A percentile compares a stretch with the other conserved stretches of the same genome.
Evolutionary conservation across 1,140 invertebrate species (phyloP).

Genomic region (Pollicipes pollicipes): DNA sequence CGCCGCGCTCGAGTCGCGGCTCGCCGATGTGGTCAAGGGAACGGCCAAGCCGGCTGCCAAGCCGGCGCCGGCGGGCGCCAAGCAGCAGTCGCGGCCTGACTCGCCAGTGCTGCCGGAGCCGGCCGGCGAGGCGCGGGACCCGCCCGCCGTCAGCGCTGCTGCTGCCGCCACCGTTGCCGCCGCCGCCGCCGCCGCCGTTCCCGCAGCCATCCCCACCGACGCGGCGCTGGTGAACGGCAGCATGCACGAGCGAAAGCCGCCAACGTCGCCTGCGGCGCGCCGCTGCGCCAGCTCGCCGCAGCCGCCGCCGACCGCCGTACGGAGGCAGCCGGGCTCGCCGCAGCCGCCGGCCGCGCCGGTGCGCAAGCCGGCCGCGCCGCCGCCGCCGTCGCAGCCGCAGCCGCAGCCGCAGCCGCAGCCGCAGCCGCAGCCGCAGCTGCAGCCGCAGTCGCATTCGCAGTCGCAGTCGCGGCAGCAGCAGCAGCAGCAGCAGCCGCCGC

Average conservation of each 20-base stretch:
- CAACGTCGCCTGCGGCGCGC: neutral
- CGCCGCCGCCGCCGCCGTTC: too few species aligned
- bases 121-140: neutral
- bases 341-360: neutral
- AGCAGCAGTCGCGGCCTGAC: neutral
- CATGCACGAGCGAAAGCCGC: neutral
- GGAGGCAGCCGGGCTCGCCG: neutral
- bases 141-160: neutral
- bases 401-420: too few species aligned
- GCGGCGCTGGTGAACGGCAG: neutral
- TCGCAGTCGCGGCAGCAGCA: too few species aligned
- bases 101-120: neutral
- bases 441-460: too few species aligned
- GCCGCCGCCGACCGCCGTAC: neutral
- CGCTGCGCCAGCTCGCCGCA: neutral
- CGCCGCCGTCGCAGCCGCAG: too few species aligned
- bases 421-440: too few species aligned
- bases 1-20: neutral
- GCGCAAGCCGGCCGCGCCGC: too few species aligned
- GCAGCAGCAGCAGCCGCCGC: too few species aligned
- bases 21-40: neutral
- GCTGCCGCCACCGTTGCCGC: too few species aligned
- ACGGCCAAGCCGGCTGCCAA: neutral
- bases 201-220: neutral
- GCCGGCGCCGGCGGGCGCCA: neutral